Evolutionary conservation across 2,888 invertebrate genomes (phyloP).

Genomic region (Philonicus albiceps): DNA sequence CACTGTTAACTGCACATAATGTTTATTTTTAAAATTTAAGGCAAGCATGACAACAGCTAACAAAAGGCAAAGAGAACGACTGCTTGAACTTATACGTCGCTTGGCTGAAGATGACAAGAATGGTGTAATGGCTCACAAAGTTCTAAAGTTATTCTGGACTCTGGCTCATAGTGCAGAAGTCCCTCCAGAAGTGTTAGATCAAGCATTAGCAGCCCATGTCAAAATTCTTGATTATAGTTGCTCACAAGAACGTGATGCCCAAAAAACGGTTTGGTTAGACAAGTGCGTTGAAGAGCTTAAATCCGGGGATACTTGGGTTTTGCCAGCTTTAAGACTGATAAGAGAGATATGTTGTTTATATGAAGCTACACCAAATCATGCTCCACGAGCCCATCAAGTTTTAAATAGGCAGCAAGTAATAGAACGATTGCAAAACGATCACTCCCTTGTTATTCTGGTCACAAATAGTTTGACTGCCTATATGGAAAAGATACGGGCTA

Average conservation of each 20-base stretch:
- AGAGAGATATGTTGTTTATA: constrained; percentile 94
- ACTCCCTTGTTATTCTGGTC: constrained; percentile 91
- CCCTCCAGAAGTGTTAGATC: constrained; percentile 96
- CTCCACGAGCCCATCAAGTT: constrained; percentile 61
- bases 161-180: constrained; percentile 96
- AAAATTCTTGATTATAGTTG: constrained; percentile 98
- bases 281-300: constrained; percentile 96
- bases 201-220: constrained; percentile 92
- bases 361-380: constrained; percentile 70
- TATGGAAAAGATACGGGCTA: constrained; percentile 82
- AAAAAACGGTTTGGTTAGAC: constrained; percentile 94
- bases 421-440: constrained; percentile 88
- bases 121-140: constrained; percentile 98
- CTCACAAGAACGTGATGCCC: constrained; percentile 94
- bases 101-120: constrained; percentile 98
- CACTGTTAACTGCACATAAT: background rate
- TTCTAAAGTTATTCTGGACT: constrained; percentile 94
- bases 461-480: constrained; percentile 90
- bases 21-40: constrained; percentile 60
- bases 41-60: constrained; percentile 95
- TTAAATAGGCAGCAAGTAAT: constrained; percentile 78
- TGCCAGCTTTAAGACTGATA: constrained; percentile 95
- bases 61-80: constrained; percentile 93
- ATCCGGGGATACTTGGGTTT: constrained; percentile 86
- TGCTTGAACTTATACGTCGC: constrained; percentile 91